Evolutionary conservation across 2,888 invertebrate species (phyloP).

Genomic region (Dynastes tityus): DNA sequence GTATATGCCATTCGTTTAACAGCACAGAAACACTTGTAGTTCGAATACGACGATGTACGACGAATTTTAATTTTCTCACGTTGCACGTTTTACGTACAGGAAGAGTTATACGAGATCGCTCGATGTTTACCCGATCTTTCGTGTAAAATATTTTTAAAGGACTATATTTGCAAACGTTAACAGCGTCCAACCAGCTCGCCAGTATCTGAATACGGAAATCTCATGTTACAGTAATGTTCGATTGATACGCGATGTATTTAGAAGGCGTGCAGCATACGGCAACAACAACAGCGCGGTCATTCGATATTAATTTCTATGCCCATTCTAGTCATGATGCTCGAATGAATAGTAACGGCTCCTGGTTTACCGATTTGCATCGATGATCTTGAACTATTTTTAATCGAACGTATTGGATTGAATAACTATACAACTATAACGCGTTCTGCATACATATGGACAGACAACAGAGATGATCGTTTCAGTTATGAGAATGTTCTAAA

Average conservation of each 20-base stretch:
- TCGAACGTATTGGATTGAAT: conserved; percentile 9
- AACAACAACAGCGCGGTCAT: neutral
- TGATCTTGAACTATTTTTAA: conserved; percentile 34
- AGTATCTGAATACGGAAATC: conserved; percentile 44
- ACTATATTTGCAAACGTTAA: conserved; percentile 29
- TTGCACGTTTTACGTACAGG: conserved; percentile 37
- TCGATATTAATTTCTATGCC: conserved; percentile 36
- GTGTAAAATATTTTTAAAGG: conserved; percentile 41
- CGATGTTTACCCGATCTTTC: conserved; percentile 34
- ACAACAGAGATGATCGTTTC: neutral
- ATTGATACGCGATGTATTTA: conserved; percentile 25
- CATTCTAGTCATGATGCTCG: conserved; percentile 28
- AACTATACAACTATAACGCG: neutral
- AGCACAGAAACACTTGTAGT: conserved; percentile 39
- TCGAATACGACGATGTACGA: conserved; percentile 24
- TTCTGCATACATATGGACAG: neutral
- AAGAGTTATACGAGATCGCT: conserved; percentile 36
- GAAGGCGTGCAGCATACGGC: neutral
- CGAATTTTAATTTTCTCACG: conserved; percentile 43
- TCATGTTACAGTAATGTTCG: conserved; percentile 31
- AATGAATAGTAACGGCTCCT: conserved; percentile 18
- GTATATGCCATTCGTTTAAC: conserved; percentile 17
- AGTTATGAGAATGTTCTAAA: neutral
- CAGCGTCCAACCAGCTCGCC: neutral
- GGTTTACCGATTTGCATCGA: conserved; percentile 28